Conservation (phyloP, 2,888 invertebrate species). For the Aethes cnicana region DNA sequence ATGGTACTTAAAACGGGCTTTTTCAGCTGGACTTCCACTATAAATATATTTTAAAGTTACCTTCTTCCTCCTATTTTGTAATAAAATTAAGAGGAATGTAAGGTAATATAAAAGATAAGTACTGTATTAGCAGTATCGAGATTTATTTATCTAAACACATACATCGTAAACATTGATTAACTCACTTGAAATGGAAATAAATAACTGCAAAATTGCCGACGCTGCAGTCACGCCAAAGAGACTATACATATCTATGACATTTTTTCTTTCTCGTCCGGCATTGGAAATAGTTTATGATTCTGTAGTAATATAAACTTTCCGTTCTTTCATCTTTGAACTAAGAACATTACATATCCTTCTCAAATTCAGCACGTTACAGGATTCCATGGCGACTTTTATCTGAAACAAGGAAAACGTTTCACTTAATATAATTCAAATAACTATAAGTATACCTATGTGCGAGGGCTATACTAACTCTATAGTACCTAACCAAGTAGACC, state of each 20-base stretch:
- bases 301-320: slow-evolving; percentile 44
- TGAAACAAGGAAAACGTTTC: slow-evolving; percentile 11
- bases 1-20: neutral
- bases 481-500: too few relatives aligned
- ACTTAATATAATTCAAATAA: neutral
- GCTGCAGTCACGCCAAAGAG: slow-evolving; percentile 67
- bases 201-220: slow-evolving; percentile 71
- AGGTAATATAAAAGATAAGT: too few relatives aligned
- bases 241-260: slow-evolving; percentile 74
- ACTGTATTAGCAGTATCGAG: too few relatives aligned
- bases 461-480: too few relatives aligned
- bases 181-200: slow-evolving; percentile 67
- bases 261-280: slow-evolving; percentile 59
- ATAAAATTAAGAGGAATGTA: neutral
- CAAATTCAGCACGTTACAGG: neutral
- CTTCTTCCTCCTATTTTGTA: neutral
- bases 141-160: too few relatives aligned
- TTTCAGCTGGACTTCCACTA: too few relatives aligned
- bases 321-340: slow-evolving; percentile 54
- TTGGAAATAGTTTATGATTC: slow-evolving; percentile 61
- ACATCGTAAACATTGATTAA: slow-evolving; percentile 7
- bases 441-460: too few relatives aligned
- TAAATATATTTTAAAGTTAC: too few relatives aligned
- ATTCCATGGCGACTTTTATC: slow-evolving; percentile 11
- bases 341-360: slow-evolving; percentile 11